Evolutionary conservation across 2,113 vertebrate genomes (phyloP).

Genomic region (Plectropomus leopardus): DNA sequence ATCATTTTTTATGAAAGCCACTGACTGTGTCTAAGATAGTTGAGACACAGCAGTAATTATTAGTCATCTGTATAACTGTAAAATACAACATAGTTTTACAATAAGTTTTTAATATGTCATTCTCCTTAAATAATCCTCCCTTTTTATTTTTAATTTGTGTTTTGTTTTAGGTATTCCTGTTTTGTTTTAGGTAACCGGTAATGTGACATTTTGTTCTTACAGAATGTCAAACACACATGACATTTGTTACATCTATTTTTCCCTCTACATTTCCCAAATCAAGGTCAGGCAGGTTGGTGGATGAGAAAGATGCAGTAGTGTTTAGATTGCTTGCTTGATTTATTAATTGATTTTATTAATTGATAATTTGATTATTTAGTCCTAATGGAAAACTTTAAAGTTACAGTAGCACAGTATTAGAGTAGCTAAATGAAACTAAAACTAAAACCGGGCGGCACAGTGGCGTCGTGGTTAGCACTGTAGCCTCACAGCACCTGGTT

Average conservation of each 20-base stretch:
- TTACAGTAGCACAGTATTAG: too few relatives aligned
- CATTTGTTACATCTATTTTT: neutral
- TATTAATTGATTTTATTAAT: too few relatives aligned
- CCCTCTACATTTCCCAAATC: neutral
- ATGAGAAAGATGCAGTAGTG: neutral
- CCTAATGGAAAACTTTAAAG: too few relatives aligned
- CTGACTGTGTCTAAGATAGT: neutral
- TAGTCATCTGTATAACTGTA: neutral
- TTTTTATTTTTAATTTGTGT: neutral
- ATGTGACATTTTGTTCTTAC: neutral
- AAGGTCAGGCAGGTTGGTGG: too few relatives aligned
- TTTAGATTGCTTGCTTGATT: too few relatives aligned
- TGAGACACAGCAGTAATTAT: neutral
- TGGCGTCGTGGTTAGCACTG: too few relatives aligned
- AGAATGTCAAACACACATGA: neutral
- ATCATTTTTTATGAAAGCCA: conserved; percentile 11
- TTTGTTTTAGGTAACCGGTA: neutral
- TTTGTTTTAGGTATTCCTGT: neutral
- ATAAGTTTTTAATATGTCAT: neutral
- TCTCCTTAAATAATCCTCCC: neutral
- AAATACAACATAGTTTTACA: neutral
- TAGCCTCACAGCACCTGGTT: too few relatives aligned
- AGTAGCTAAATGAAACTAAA: neutral
- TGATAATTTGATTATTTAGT: too few relatives aligned
- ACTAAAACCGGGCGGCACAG: neutral